Percentiles rank a stretch among this genome's conserved stretches.
Evolutionary conservation across 2,113 vertebrate genomes (phyloP).

Genomic region (Macroglossus sobrinus): DNA sequence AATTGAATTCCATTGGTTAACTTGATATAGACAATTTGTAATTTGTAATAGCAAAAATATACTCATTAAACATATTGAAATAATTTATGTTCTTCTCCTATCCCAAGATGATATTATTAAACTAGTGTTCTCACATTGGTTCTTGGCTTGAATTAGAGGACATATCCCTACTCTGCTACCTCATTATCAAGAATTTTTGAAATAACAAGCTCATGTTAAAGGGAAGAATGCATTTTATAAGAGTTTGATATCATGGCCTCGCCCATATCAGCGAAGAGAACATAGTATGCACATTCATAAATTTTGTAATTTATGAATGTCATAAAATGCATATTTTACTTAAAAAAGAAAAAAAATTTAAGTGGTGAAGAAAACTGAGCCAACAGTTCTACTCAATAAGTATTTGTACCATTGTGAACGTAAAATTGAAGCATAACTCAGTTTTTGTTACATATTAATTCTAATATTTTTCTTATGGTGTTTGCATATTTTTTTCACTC

Average conservation of each 20-base stretch:
- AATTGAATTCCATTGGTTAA: background rate
- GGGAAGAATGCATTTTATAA: background rate
- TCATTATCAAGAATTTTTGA: background rate
- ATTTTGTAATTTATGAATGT: background rate
- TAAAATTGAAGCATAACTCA: background rate
- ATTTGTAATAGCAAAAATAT: background rate
- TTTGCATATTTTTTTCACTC: background rate
- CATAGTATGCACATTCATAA: background rate
- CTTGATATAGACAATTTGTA: background rate
- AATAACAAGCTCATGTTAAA: background rate
- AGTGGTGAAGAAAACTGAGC: background rate
- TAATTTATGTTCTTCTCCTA: background rate
- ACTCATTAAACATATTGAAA: slow-evolving; percentile 13
- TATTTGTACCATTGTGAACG: background rate
- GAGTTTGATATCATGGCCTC: background rate
- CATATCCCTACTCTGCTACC: background rate
- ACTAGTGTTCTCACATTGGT: background rate
- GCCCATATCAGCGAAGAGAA: background rate
- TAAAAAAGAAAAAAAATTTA: background rate
- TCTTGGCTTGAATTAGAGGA: background rate
- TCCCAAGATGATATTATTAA: background rate
- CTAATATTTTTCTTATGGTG: background rate
- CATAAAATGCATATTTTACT: background rate
- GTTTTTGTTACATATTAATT: background rate
- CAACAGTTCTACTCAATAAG: background rate